These are phyloP conservation scores for Cosmia pyralina DNA, from an alignment of 2,888 invertebrate species.

Conservation along the genomic window DNA sequence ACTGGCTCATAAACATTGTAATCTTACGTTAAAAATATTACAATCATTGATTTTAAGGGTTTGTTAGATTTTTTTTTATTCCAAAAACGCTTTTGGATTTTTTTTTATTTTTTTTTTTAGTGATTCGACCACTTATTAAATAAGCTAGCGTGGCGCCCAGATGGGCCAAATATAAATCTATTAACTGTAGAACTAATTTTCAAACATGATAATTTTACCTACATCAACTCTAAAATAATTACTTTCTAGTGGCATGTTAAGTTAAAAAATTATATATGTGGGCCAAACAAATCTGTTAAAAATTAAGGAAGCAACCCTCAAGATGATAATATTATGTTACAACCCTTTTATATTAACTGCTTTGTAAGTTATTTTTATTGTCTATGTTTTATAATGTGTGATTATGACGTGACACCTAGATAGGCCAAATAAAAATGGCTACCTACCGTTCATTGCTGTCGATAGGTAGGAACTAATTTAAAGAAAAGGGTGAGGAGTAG, in stretches of 20 bases:
- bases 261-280: no score
- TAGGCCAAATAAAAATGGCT: slow-evolving; percentile 11
- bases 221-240: no score
- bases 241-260: no score
- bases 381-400: background rate
- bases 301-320: background rate
- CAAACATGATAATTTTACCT: no score
- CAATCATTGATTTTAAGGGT: no score
- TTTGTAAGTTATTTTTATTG: background rate
- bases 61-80: no score
- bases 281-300: background rate
- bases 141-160: background rate
- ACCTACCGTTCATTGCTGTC: background rate
- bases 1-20: no score
- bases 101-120: background rate
- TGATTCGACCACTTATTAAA: background rate
- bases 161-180: background rate
- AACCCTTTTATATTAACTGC: background rate
- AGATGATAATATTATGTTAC: background rate
- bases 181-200: no score
- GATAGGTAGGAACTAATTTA: background rate
- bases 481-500: background rate
- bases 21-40: no score
- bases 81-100: no score
- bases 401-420: background rate